phyloP scores from a whole-genome alignment of 2,113 vertebrate genomes.

The Sinocyclocheilus anshuiensis region DNA sequence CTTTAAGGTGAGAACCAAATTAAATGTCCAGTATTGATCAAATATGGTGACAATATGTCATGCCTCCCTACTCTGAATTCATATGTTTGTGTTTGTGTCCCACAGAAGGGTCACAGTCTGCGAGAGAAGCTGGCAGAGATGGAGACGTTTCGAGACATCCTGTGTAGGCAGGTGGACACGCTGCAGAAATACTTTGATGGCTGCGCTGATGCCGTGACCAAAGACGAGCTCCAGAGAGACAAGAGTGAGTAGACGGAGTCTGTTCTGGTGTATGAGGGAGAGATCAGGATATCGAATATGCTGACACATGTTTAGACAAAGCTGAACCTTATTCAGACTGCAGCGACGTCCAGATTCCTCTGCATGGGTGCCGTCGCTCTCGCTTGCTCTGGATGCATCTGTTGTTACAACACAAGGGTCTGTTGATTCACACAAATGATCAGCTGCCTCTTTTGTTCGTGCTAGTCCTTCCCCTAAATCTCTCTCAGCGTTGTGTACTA shows the following conservation, averaged over 20 bases:
- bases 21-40: background rate
- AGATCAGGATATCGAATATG: background rate
- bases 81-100: background rate
- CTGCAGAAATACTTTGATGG: slow-evolving; percentile 81
- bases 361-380: background rate
- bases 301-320: background rate
- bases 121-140: slow-evolving; percentile 98
- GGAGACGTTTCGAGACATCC: slow-evolving; percentile 98
- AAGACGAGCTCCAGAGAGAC: slow-evolving; percentile 96
- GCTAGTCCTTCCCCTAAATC: slow-evolving; percentile 40
- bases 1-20: slow-evolving; percentile 83
- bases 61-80: background rate
- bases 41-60: background rate
- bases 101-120: slow-evolving; percentile 94
- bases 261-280: background rate
- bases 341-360: background rate
- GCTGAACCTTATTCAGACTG: background rate
- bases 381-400: slow-evolving; percentile 1
- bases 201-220: slow-evolving; percentile 89
- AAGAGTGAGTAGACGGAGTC: slow-evolving; percentile 76
- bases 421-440: slow-evolving; percentile 56
- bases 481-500: slow-evolving; percentile 8
- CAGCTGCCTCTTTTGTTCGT: slow-evolving; percentile 70
- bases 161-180: slow-evolving; percentile 82
- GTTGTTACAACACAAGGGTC: slow-evolving; percentile 45